Percentiles rank a stretch among this genome's conserved stretches.
Conservation (phyloP, 2,888 invertebrate genomes). For the Eristalinus sepulchralis region DNA sequence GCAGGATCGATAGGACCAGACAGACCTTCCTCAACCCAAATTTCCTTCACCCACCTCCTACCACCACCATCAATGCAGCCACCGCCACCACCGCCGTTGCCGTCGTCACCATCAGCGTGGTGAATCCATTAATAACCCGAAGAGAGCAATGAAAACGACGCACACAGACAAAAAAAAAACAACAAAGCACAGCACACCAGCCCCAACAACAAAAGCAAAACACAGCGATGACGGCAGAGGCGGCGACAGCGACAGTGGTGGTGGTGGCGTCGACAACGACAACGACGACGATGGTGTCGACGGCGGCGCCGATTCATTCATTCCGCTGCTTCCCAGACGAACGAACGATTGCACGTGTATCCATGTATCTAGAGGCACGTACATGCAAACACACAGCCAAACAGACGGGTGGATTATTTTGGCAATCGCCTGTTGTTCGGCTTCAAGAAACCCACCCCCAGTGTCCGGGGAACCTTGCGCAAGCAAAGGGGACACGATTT, state of each 20-base stretch:
- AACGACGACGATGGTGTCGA: background rate
- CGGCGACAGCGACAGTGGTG: background rate
- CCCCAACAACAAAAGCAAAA: constrained; percentile 22
- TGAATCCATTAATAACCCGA: constrained; percentile 52
- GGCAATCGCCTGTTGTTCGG: constrained; percentile 36
- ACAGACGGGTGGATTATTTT: constrained; percentile 31
- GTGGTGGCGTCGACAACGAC: background rate
- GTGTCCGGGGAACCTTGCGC: background rate
- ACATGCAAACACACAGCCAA: background rate
- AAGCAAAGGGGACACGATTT: background rate
- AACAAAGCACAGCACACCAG: too few relatives aligned
- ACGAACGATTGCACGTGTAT: constrained; percentile 49
- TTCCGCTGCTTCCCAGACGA: constrained; percentile 31
- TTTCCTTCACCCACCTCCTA: constrained; percentile 58
- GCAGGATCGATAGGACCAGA: constrained; percentile 66
- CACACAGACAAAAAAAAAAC: constrained; percentile 1
- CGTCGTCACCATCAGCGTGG: constrained; percentile 5
- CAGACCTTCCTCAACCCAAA: constrained; percentile 71
- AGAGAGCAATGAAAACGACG: constrained; percentile 40
- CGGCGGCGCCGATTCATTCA: constrained; percentile 51
- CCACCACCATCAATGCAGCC: background rate
- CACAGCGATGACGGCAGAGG: background rate
- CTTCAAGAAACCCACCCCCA: constrained; percentile 14
- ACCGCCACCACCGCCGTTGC: background rate
- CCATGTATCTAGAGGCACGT: background rate